phyloP scores from a whole-genome alignment of 1,140 invertebrate genomes.

The Armadillidium nasatum region DNA sequence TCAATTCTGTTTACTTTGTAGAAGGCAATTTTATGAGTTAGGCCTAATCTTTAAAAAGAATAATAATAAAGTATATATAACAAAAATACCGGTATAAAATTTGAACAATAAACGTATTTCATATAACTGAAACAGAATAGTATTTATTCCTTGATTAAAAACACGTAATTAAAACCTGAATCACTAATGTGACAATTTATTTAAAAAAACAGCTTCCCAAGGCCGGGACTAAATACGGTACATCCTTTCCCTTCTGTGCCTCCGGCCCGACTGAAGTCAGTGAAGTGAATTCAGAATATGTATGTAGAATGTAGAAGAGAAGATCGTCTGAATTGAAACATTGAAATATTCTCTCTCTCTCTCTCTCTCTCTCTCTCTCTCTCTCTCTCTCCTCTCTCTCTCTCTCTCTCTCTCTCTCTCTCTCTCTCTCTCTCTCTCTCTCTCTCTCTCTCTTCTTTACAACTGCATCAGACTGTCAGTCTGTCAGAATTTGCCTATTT shows the following conservation, averaged over 20 bases:
- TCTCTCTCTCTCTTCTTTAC: too few relatives aligned
- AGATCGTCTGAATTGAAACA: background rate
- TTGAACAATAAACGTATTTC: background rate
- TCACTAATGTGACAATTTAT: background rate
- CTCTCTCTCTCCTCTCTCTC: background rate
- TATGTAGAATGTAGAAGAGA: background rate
- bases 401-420: too few relatives aligned
- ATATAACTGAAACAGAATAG: too few relatives aligned
- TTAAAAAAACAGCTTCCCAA: background rate
- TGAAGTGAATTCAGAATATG: background rate
- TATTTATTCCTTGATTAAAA: too few relatives aligned
- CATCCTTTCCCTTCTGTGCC: background rate
- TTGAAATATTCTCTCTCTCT: background rate
- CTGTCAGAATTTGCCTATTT: too few relatives aligned
- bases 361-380: too few relatives aligned
- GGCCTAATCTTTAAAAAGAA: background rate
- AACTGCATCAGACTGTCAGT: too few relatives aligned
- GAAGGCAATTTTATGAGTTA: too few relatives aligned
- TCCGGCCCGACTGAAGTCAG: slow-evolving; percentile 1
- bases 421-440: too few relatives aligned
- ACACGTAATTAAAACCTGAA: background rate
- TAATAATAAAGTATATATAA: background rate
- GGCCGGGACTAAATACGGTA: background rate
- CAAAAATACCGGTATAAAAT: background rate
- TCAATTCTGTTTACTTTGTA: too few relatives aligned